Evolutionary conservation across 2,113 vertebrate genomes (phyloP), one percentile per base, ranked within the genome.

Genomic region (Eonycteris spelaea): DNA sequence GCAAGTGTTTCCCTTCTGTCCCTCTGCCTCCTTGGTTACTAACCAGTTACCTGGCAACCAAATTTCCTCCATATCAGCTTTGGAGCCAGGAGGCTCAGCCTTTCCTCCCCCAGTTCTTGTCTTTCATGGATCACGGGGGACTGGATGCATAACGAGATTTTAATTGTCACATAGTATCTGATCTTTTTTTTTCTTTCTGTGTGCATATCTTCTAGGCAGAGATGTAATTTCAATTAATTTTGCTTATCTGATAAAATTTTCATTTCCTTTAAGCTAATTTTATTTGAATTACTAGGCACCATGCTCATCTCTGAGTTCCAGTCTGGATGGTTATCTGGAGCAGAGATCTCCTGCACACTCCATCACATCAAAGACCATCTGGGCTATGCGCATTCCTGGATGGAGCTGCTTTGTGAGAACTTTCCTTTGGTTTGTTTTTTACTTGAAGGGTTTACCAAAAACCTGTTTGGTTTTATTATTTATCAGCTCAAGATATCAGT

Each of bases 141-240:
- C 67, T 95, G 88, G 73, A 65, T 83, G 22, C 91, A 55, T 95
- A 87, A 97, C 96, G 90, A 92, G 98, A 97, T 97, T 97, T 98
- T 95, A 98, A 98, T 98, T 98, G 97, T 97, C 92, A 57, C 78
- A 53, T 87, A 97, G 92, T 92, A 88, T 95, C 84, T 48, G 55
- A 74, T 91, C 77, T 24, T 94, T 97, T 92, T 98, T 74, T 24
- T 94, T 97, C 91, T 98, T 98, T 96, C 97, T 82, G 68, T 94
- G 57, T 95, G 91, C 94, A 5, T 33, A 91, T 97, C 97, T 98
- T 97, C 96, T 98, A 98, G 97, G 97, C 95, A 98, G 97, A 97
- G 97, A 98, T 98, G 98, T 97, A 98, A 98, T 98, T 98, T 97
- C 97, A 98, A 98, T 98, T 98, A 98, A 97, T 98, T 98, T 97